A percentile compares a stretch with the other conserved stretches of the same genome.
These are phyloP conservation scores for Chelonus formosanus DNA, from an alignment of 2,888 invertebrate species.

Conservation along the genomic window DNA sequence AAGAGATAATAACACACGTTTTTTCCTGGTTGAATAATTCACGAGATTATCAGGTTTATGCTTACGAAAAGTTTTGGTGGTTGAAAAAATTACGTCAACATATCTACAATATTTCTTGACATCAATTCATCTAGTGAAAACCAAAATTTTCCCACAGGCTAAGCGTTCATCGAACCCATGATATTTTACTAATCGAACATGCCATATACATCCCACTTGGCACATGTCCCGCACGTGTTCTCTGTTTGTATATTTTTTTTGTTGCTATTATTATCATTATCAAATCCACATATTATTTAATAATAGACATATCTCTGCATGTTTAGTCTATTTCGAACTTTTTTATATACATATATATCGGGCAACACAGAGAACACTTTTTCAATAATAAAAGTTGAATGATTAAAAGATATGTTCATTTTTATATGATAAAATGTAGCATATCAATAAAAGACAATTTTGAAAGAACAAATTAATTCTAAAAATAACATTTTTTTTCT, in stretches of 20 bases:
- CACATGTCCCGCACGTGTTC: conserved; percentile 21
- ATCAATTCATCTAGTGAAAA: conserved; percentile 1
- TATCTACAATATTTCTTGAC: neutral
- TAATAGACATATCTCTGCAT: neutral
- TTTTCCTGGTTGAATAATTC: conserved; percentile 24
- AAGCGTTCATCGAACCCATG: conserved; percentile 21
- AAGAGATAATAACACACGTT: conserved; percentile 15
- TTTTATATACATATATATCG: too few species aligned
- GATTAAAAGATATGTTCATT: too few species aligned
- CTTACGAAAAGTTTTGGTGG: neutral
- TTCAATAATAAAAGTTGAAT: too few species aligned
- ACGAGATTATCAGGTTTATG: conserved; percentile 17
- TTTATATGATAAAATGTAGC: too few species aligned
- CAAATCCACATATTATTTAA: neutral
- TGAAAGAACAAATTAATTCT: too few species aligned
- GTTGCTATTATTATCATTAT: neutral
- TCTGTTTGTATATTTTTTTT: conserved; percentile 2
- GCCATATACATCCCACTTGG: conserved; percentile 19
- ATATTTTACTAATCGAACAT: conserved; percentile 13
- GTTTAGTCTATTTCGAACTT: too few species aligned
- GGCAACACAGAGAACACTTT: too few species aligned
- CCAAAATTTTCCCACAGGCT: neutral
- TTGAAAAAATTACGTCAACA: neutral
- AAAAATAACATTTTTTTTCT: too few species aligned
- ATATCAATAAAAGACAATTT: too few species aligned